These are phyloP conservation scores for Theocolax elegans DNA, from an alignment of 1,140 invertebrate species.

Conservation along the genomic window DNA sequence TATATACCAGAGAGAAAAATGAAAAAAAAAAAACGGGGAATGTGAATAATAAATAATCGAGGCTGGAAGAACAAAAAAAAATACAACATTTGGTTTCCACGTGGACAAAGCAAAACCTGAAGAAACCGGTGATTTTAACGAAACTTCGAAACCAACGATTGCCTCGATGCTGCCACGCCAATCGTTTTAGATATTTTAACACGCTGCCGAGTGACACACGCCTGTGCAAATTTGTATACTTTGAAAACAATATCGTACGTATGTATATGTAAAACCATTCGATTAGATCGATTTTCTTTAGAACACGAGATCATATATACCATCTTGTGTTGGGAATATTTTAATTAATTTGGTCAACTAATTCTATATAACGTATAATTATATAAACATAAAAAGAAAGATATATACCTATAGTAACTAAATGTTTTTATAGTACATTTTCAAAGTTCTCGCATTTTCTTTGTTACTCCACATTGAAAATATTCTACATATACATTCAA, in stretches of 20 bases:
- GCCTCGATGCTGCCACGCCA: slow-evolving; percentile 16
- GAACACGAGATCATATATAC: too few relatives aligned
- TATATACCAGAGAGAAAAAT: background rate
- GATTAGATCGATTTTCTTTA: background rate
- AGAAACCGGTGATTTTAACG: background rate
- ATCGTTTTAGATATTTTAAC: slow-evolving; percentile 17
- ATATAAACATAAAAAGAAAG: background rate
- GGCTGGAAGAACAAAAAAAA: slow-evolving; percentile 1
- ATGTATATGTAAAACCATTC: background rate
- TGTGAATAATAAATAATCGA: background rate
- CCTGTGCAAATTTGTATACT: slow-evolving; percentile 10
- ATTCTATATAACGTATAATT: too few relatives aligned
- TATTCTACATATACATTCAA: too few relatives aligned
- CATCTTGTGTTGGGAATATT: too few relatives aligned
- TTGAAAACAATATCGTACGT: background rate
- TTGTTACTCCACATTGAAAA: too few relatives aligned
- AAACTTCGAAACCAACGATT: slow-evolving; percentile 22
- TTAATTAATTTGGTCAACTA: too few relatives aligned
- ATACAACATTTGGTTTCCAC: background rate
- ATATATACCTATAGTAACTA: background rate
- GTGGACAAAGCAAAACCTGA: background rate
- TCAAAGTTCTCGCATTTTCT: background rate
- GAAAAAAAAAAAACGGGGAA: background rate
- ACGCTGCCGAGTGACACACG: slow-evolving; percentile 6
- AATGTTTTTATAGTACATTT: background rate